Evolutionary conservation across 92 coral and sea anemone genomes (phyloP).

Genomic region (Ricordea florida): DNA sequence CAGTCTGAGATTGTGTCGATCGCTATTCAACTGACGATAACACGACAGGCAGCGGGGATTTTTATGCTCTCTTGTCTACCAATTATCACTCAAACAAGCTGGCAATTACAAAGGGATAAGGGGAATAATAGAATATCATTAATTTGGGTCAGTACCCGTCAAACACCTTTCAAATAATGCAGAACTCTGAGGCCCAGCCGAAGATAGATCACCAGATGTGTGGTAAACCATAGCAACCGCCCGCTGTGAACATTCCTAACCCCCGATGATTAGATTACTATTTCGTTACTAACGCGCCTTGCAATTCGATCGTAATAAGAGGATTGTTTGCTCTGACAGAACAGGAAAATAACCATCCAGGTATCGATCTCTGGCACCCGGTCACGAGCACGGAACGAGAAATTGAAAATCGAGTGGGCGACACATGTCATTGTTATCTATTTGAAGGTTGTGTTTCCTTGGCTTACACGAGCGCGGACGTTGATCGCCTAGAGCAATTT

Average conservation of each 20-base stretch:
- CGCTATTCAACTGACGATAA: background rate
- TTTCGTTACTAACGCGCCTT: constrained; percentile 5
- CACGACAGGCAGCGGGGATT: background rate
- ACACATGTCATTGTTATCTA: no score
- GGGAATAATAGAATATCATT: constrained; percentile 50
- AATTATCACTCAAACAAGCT: constrained; percentile 61
- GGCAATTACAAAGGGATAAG: constrained; percentile 43
- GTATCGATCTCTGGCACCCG: background rate
- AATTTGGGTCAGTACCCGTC: constrained; percentile 39
- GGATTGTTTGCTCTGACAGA: background rate
- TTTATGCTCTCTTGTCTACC: constrained; percentile 21
- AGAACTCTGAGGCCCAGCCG: constrained; percentile 1
- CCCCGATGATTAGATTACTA: constrained; percentile 20
- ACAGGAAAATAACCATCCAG: background rate
- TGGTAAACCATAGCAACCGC: constrained; percentile 36
- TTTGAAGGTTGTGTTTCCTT: no score
- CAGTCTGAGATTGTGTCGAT: background rate
- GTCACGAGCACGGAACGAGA: no score
- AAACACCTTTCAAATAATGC: constrained; percentile 24
- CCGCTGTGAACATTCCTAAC: constrained; percentile 6
- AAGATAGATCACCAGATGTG: background rate
- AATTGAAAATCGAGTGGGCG: background rate
- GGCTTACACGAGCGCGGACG: no score
- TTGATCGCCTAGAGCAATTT: no score
- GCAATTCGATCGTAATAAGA: constrained; percentile 3